A percentile compares a stretch with the other conserved stretches of the same genome.
Evolutionary conservation across 2,797 vertebrate genomes (phyloP).

Genomic region (Botia kubotai): DNA sequence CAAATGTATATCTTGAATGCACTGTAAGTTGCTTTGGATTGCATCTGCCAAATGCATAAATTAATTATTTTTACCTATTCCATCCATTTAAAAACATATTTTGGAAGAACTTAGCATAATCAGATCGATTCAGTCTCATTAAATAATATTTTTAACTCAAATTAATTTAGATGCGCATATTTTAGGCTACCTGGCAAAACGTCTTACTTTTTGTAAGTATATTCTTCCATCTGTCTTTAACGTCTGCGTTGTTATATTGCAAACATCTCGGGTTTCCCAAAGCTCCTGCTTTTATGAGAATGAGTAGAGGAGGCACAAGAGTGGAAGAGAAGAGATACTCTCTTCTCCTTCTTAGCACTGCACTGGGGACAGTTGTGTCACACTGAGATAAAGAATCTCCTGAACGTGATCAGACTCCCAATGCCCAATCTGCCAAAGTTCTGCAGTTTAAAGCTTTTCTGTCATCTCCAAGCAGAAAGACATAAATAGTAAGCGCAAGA

Average conservation of each 20-base stretch:
- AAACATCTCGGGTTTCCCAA: conserved; percentile 39
- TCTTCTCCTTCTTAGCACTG: conserved; percentile 44
- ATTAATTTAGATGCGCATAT: not conserved
- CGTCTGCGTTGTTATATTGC: conserved; percentile 8
- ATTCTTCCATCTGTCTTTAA: conserved; percentile 25
- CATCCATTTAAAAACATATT: not conserved
- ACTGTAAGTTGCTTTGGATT: too few species aligned
- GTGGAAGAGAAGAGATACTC: conserved; percentile 42
- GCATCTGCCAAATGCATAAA: too few species aligned
- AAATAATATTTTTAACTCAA: not conserved
- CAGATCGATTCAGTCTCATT: not conserved
- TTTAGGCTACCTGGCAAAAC: not conserved
- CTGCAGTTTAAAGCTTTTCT: conserved; percentile 46
- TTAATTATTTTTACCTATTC: not conserved
- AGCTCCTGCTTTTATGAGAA: conserved; percentile 32
- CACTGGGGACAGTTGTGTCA: conserved; percentile 57
- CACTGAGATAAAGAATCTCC: conserved; percentile 58
- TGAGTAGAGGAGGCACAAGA: conserved; percentile 26
- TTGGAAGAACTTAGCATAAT: not conserved
- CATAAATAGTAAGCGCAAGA: conserved; percentile 49
- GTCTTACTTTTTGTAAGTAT: not conserved
- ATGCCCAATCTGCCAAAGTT: conserved; percentile 50
- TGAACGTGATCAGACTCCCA: conserved; percentile 57
- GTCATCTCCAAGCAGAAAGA: conserved; percentile 54
- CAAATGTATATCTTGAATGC: too few species aligned